These are phyloP conservation scores for Hipposideros armiger DNA, from an alignment of 2,113 vertebrate genomes.

Conservation along the genomic window DNA sequence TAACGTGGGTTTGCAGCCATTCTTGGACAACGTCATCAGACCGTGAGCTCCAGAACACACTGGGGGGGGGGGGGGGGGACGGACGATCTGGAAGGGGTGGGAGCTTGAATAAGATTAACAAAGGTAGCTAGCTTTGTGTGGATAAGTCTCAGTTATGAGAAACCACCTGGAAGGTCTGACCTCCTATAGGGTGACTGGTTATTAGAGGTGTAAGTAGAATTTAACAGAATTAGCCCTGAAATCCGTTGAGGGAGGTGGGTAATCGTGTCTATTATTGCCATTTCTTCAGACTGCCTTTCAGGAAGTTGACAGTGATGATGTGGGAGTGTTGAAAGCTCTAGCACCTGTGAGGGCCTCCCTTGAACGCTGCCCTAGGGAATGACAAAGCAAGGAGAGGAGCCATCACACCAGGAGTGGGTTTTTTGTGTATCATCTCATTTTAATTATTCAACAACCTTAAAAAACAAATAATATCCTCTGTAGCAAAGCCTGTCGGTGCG, in stretches of 20 bases:
- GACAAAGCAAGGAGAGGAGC: not conserved
- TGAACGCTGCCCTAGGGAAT: not conserved
- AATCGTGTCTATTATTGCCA: not conserved
- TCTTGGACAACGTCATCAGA: not conserved
- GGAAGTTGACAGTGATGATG: not conserved
- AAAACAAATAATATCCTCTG: constrained; percentile 22
- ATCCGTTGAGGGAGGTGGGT: not conserved
- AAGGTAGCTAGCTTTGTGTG: not conserved
- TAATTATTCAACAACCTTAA: constrained; percentile 41
- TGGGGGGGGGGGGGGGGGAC: too few species aligned
- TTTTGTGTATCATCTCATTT: not conserved
- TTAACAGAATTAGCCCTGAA: not conserved
- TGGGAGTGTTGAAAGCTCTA: not conserved
- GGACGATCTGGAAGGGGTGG: not conserved
- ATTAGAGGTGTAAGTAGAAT: not conserved
- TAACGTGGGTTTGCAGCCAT: not conserved
- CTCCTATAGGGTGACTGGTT: not conserved
- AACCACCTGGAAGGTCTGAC: not conserved
- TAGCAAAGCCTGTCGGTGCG: not conserved
- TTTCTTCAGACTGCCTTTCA: constrained; percentile 31
- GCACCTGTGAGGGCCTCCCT: not conserved
- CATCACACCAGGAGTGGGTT: not conserved
- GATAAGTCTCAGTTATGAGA: not conserved
- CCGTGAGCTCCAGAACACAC: not conserved
- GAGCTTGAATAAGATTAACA: not conserved